Conservation (phyloP, 2,888 invertebrate species). For the Coelogynopora nodosa region DNA sequence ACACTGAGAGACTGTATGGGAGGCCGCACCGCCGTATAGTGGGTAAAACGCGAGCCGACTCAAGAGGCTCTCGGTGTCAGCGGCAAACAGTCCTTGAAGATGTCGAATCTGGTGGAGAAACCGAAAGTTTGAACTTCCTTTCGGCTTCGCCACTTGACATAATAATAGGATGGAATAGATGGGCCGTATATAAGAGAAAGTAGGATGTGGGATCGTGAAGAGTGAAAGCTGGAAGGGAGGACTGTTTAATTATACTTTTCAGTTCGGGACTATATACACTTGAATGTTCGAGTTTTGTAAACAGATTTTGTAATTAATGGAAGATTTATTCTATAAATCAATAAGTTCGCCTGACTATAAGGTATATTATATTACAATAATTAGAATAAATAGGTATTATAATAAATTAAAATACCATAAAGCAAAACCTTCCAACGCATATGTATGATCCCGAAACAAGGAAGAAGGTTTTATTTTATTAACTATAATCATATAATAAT, state of each 20-base stretch:
- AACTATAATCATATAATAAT: too few relatives aligned
- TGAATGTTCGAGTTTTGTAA: not conserved
- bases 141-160: not conserved
- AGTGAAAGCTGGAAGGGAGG: not conserved
- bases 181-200: too few relatives aligned
- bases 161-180: not conserved
- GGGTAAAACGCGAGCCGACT: not conserved
- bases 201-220: too few relatives aligned
- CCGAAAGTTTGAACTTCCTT: not conserved
- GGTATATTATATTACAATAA: too few relatives aligned
- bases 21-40: not conserved
- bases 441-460: too few relatives aligned
- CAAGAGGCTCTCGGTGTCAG: not conserved
- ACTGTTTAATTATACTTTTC: not conserved
- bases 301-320: not conserved
- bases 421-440: too few relatives aligned
- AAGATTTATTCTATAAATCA: too few relatives aligned
- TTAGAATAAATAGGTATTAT: too few relatives aligned
- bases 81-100: not conserved
- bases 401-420: too few relatives aligned
- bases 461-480: too few relatives aligned
- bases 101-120: not conserved
- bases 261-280: too few relatives aligned
- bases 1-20: not conserved
- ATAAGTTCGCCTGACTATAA: too few relatives aligned